Evolutionary conservation across 2,797 vertebrate species (phyloP), one percentile per base, ranked within the genome.

Genomic region (Labeo calbasu): DNA sequence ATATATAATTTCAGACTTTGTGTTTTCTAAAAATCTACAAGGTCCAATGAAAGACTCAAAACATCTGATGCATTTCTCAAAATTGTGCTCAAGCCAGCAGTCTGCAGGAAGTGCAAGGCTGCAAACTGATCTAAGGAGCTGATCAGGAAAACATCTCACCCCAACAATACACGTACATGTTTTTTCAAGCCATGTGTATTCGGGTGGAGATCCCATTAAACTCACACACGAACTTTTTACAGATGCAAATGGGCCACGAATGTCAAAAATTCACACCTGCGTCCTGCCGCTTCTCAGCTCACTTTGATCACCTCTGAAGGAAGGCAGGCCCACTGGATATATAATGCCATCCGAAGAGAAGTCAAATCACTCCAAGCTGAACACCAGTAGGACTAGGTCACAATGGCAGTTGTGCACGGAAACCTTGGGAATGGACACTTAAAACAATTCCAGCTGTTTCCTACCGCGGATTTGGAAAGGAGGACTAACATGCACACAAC

Each of bases 121-220:
- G 25, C 21, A 43, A 59, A 32, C 77, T 75, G 32, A 76, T 78
- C 40, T 28, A 23, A 93, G 85, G 61, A 84, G 88, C 51, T 32
- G 25, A 87, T 36, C 84, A 88, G 83, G 11, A 53, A 23, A 51
- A 28, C 75, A 61, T 91, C 87, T 87, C 87, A 79, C 65, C 89
- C 89, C 90, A 84, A 87, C 90, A 91, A 92, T 92, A 92, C 89
- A 87, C 89, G 82, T 92, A 90, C 92, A 93, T 94, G 92, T 94
- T 94, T 93, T 94, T 90, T 85, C 93, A 92, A 87, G 59, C 81
- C 88, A 94, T 95, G 95, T 95, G 94, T 95, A 95, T 95, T 96
- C 90, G 85, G 84, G 78, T 82, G 90, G 88, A 89, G 91, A 92
- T 92, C 90, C 92, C 93, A 94, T 95, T 95, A 95, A 89, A 91